These are phyloP conservation scores for Romanomermis culicivorax DNA, from an alignment of 2,888 invertebrate species.

Conservation along the genomic window DNA sequence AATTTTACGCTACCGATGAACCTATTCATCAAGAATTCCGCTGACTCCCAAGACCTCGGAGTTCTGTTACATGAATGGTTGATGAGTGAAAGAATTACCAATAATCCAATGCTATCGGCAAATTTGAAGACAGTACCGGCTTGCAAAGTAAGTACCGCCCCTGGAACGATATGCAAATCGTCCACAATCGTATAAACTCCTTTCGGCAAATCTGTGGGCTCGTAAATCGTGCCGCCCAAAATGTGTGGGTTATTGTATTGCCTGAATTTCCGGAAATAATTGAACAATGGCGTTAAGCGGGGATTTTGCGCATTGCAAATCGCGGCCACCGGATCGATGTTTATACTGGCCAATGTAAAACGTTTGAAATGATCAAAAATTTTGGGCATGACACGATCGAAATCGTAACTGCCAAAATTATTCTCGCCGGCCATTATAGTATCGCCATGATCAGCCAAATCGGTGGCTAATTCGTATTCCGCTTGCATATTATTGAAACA, in stretches of 20 bases:
- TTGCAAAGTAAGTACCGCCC: slow-evolving; percentile 65
- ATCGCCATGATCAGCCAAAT: no score
- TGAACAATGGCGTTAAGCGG: slow-evolving; percentile 38
- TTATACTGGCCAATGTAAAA: slow-evolving; percentile 35
- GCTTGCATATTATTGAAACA: slow-evolving; percentile 70
- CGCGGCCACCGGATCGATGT: slow-evolving; percentile 68
- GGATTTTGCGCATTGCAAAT: slow-evolving; percentile 73
- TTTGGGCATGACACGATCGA: slow-evolving; percentile 25
- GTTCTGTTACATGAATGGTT: no score
- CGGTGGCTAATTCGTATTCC: slow-evolving; percentile 79
- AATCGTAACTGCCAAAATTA: slow-evolving; percentile 49
- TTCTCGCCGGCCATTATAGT: slow-evolving; percentile 84
- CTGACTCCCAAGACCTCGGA: no score
- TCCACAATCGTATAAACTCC: slow-evolving; percentile 74
- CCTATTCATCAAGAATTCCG: no score
- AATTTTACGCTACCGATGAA: no score
- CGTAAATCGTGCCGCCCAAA: slow-evolving; percentile 79
- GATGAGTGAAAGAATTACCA: no score
- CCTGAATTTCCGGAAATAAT: slow-evolving; percentile 23
- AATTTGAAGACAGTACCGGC: slow-evolving; percentile 69
- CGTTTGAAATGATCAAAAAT: slow-evolving; percentile 32
- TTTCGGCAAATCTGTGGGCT: slow-evolving; percentile 38
- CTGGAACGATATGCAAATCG: slow-evolving; percentile 78
- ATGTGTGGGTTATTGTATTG: slow-evolving; percentile 25
- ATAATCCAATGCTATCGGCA: slow-evolving; percentile 74